A percentile compares a stretch with the other conserved stretches of the same genome.
Evolutionary conservation across 1,140 invertebrate species (phyloP).

Genomic region (Hylyphantes graminicola): DNA sequence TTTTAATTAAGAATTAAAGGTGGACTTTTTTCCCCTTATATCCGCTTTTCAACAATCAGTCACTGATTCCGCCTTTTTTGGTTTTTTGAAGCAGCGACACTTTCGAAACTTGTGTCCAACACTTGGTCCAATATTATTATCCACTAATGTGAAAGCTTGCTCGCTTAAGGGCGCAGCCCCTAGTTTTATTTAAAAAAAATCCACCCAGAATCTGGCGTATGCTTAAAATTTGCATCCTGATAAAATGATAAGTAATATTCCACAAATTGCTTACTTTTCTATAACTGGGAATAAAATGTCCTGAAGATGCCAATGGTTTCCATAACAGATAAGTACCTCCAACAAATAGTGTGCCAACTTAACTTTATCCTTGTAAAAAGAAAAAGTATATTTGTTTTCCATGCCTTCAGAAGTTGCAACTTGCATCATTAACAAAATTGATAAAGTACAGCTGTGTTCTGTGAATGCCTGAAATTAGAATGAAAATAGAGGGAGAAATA

Average conservation of each 20-base stretch:
- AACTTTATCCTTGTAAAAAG: constrained; percentile 2
- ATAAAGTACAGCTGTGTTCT: constrained; percentile 41
- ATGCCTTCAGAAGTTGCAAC: neutral
- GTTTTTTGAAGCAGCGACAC: too few species aligned
- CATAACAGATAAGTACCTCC: constrained; percentile 8
- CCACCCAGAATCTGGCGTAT: too few species aligned
- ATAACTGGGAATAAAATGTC: constrained; percentile 48
- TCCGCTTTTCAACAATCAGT: too few species aligned
- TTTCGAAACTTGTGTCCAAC: too few species aligned
- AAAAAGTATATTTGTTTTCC: neutral
- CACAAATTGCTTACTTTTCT: constrained; percentile 40
- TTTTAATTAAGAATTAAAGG: too few species aligned
- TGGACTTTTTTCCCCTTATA: too few species aligned
- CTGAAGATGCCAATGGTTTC: neutral
- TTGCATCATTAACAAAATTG: constrained; percentile 48
- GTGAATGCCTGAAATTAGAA: constrained; percentile 20
- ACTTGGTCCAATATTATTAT: too few species aligned
- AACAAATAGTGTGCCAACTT: constrained; percentile 15
- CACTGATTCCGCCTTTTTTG: too few species aligned
- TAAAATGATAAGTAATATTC: neutral
- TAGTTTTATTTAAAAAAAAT: too few species aligned
- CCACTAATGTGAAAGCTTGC: too few species aligned
- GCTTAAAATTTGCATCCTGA: neutral
- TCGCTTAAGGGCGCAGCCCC: too few species aligned
- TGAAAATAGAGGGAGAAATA: too few species aligned